Conservation (phyloP, 2,888 invertebrate genomes). For the Liposcelis brunnea region DNA sequence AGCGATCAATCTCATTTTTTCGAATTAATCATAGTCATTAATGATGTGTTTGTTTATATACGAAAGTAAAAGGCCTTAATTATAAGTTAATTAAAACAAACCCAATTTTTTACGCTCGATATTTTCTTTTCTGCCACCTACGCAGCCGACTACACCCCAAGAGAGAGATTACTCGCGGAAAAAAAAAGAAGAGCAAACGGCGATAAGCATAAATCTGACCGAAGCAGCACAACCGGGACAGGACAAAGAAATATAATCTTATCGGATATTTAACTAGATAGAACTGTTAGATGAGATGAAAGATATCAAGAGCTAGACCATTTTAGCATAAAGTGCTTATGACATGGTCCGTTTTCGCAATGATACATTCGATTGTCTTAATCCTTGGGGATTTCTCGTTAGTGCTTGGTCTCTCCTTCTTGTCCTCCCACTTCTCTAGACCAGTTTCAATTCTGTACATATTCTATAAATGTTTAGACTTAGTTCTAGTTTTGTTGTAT, state of each 20-base stretch:
- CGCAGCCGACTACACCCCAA: no score
- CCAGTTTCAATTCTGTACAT: conserved; percentile 4
- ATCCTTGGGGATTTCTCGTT: not conserved
- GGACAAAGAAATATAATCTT: no score
- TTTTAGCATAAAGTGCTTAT: not conserved
- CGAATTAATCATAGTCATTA: conserved; percentile 1
- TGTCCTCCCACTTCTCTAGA: not conserved
- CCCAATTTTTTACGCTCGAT: no score
- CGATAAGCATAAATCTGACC: no score
- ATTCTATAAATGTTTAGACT: conserved; percentile 4
- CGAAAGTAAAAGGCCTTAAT: not conserved
- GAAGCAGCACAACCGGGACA: no score
- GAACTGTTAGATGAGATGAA: no score
- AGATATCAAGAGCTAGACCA: no score
- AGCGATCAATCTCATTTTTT: conserved; percentile 1
- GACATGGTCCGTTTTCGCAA: conserved; percentile 1
- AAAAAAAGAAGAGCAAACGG: no score
- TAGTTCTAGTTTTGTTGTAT: conserved; percentile 2
- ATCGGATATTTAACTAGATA: no score
- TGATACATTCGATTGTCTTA: conserved; percentile 5
- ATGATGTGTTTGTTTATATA: not conserved
- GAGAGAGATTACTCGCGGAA: no score
- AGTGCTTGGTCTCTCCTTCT: not conserved
- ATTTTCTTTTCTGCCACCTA: no score
- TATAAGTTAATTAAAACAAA: no score